Conservation (phyloP, 2,797 vertebrate species). For the Tympanoctomys barrerae region DNA sequence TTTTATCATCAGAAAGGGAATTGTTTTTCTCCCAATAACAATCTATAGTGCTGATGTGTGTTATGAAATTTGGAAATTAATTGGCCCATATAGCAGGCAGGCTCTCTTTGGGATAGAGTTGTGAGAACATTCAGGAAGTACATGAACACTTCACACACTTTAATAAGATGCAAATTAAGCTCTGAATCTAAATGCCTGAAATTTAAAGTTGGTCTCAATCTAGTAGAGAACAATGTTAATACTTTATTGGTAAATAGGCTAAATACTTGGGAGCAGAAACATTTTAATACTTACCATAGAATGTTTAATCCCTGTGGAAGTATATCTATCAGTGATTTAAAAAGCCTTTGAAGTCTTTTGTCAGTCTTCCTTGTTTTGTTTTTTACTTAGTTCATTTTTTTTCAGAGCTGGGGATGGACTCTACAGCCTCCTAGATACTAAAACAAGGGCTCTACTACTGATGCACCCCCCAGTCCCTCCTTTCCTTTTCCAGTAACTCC, state of each 20-base stretch:
- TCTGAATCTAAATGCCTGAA: constrained; percentile 22
- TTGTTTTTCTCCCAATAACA: not conserved
- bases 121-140: constrained; percentile 41
- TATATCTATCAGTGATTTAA: constrained; percentile 48
- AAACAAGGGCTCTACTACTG: not conserved
- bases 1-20: constrained; percentile 51
- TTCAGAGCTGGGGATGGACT: not conserved
- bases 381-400: not conserved
- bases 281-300: constrained; percentile 8
- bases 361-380: not conserved
- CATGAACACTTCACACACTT: not conserved
- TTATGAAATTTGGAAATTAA: constrained; percentile 65
- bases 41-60: constrained; percentile 45
- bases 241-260: constrained; percentile 6
- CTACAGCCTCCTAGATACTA: not conserved
- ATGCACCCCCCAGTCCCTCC: not conserved
- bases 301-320: not conserved
- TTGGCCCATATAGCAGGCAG: not conserved
- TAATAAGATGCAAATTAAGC: constrained; percentile 49
- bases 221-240: not conserved
- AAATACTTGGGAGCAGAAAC: constrained; percentile 20
- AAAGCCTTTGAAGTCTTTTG: constrained; percentile 35
- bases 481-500: not conserved
- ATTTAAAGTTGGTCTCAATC: constrained; percentile 34
- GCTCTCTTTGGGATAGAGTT: constrained; percentile 36